Evolutionary conservation across 2,113 vertebrate species (phyloP), one percentile per base, ranked within the genome.

Genomic region (Nothocercus julius): DNA sequence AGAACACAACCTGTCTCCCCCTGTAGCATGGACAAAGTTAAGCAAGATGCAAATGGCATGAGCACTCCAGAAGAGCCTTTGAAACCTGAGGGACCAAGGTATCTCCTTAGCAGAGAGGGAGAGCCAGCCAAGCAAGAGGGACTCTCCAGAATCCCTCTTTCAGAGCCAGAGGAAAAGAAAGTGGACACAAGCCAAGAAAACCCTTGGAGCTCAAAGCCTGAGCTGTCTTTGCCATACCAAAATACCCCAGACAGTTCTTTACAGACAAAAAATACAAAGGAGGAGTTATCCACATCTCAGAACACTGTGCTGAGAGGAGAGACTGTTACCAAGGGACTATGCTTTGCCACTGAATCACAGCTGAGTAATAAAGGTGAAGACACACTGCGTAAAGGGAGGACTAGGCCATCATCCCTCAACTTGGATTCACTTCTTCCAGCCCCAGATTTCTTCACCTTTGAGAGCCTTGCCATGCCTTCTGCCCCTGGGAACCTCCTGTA

Each of bases 321-420:
- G 2, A 40, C 45, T 79, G 56, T 42, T 79, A 63, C 58, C 45
- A 96, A 92, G 78, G 67, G 63, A 5, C 64, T 61, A 34, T 89
- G 64, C 81, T 93, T 86, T 88, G 61, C 87, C 6, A 3, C 67
- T 47, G 96, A 92, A 9, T 69, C 87, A 78, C 95, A 93, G 49
- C 27, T 59, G 54, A 63, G 45, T 77, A 83, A 61, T 59, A 97
- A 95, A 91, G 67, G 54, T 28, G 96, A 97, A 92, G 97, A 97
- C 77, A 96, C 92, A 62, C 85, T 93, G 62, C 82, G 78, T 4
- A 98, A 97, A 94, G 95, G 95, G 51, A 98, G 97, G 93, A 96
- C 98, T 2, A 96, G 98, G 58, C 98, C 98, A n/a, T 98, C 98
- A 1, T 98, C 98, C 67, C 97, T 98, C 82, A 98, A 97, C 83